These are phyloP conservation scores for Calidris pugnax DNA, from an alignment of 2,113 vertebrate genomes.

Conservation along the genomic window DNA sequence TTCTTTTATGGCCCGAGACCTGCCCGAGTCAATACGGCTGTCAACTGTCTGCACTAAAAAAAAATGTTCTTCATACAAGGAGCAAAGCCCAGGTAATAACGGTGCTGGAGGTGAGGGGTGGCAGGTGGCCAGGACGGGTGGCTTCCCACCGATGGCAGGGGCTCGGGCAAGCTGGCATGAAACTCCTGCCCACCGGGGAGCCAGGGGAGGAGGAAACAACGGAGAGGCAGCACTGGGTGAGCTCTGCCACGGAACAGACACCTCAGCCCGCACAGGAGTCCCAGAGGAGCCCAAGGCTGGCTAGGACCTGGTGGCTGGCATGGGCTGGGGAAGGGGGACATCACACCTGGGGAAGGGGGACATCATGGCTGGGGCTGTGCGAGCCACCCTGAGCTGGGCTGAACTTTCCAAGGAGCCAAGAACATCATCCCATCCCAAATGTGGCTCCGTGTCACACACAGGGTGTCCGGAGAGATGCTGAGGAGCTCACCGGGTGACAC, in stretches of 20 bases:
- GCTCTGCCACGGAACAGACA: not conserved
- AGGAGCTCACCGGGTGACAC: rapidly evolving
- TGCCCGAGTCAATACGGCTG: not conserved
- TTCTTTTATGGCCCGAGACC: conserved; percentile 13
- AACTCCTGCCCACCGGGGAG: not conserved
- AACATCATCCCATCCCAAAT: not conserved
- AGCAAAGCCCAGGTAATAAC: conserved; percentile 14
- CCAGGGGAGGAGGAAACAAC: not conserved
- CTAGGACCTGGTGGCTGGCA: not conserved
- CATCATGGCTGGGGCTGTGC: not conserved
- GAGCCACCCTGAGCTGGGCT: not conserved
- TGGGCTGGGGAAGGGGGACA: not conserved
- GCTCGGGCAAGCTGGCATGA: not conserved
- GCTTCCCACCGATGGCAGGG: not conserved
- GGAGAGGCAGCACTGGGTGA: rapidly evolving
- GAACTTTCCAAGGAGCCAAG: not conserved
- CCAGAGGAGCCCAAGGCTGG: not conserved
- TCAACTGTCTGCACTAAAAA: conserved; percentile 7
- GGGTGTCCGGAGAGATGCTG: not conserved
- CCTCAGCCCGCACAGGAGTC: not conserved
- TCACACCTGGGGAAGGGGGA: not conserved
- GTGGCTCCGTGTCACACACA: rapidly evolving
- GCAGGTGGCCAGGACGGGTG: not conserved
- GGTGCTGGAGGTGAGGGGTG: rapidly evolving
- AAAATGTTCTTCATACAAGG: not conserved